Evolutionary conservation across 2,797 vertebrate species (phyloP), one percentile per base, ranked within the genome.

Genomic region (Ceyx erithaca): DNA sequence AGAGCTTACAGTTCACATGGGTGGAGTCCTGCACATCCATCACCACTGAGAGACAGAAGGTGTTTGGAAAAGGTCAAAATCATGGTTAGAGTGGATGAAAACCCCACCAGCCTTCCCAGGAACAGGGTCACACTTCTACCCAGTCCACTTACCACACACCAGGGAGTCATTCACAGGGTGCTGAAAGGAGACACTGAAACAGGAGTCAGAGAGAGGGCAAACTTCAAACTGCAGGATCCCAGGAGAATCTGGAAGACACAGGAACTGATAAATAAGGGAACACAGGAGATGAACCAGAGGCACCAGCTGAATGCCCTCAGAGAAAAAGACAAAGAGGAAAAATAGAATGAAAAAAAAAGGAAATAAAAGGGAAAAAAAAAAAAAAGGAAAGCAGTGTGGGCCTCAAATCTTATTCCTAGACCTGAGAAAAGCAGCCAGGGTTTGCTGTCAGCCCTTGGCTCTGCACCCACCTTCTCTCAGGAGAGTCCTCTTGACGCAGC

Each of bases 151-250:
- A 99, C 99, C 99, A 97, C 99, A 99, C 93, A 99, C 99, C 84
- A 99, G 97, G 58, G 99, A 99, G 96, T 99, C 99, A 43, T 99
- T 99, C 90, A 99, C 99, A 6, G 99, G 99, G 89, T 99, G 99
- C 97, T 99, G 99, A 95, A 99, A 99, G 71, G 99, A 99, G 7
- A 99, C 98, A 8, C 99, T 99, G 95, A 99, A 99, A 95, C 99
- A 99, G 40, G 99, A 99, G 94, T 99, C 99, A 1, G 99, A 99
- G 28, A 99, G 98, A 48, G 99, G 99, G 92, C 99, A 99, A 12
- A 99, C 99, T 97, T 99, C 99, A 98, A 99, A 99, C 95, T 99
- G 99, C 92, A 99, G 98, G 72, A 99, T 98, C 33, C 99, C 99
- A 18, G 99, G 98, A 75, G 97, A 98, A 97, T 99, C 99, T 99